These are phyloP conservation scores for Zaprionus inermis DNA, from an alignment of 1,140 invertebrate species.

Conservation along the genomic window DNA sequence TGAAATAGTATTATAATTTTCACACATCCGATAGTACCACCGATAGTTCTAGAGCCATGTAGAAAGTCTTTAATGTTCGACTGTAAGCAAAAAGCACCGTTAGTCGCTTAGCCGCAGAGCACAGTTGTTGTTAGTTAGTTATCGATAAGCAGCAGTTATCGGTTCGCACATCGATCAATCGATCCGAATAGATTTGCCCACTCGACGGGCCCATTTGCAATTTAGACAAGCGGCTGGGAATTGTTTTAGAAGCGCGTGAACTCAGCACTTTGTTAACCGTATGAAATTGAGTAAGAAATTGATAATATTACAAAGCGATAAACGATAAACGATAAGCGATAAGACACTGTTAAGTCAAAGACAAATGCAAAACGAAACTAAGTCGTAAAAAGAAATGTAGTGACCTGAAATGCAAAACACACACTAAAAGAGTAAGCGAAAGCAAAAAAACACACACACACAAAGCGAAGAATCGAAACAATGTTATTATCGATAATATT, in stretches of 20 bases:
- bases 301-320: slow-evolving; percentile 13
- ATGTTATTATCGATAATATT: slow-evolving; percentile 31
- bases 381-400: slow-evolving; percentile 71
- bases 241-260: slow-evolving; percentile 38
- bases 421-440: slow-evolving; percentile 16
- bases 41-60: slow-evolving; percentile 3
- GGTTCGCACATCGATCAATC: not conserved
- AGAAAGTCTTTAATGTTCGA: slow-evolving; percentile 1
- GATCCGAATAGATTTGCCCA: slow-evolving; percentile 20
- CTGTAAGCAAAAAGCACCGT: slow-evolving; percentile 30
- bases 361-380: slow-evolving; percentile 37
- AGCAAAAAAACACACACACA: slow-evolving; percentile 19
- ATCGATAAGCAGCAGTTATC: slow-evolving; percentile 14
- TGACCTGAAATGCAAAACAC: slow-evolving; percentile 61
- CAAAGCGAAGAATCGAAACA: slow-evolving; percentile 27
- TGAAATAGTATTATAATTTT: slow-evolving; percentile 4
- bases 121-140: slow-evolving; percentile 34
- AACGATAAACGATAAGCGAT: slow-evolving; percentile 24
- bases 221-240: slow-evolving; percentile 63
- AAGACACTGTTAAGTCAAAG: slow-evolving; percentile 7
- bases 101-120: slow-evolving; percentile 3
- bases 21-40: slow-evolving; percentile 6
- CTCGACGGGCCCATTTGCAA: slow-evolving; percentile 16
- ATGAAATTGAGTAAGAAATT: slow-evolving; percentile 7
- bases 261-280: slow-evolving; percentile 12